Base-by-base conservation (phyloP, 2,888 invertebrate species). In the Agriopis marginaria region DNA sequence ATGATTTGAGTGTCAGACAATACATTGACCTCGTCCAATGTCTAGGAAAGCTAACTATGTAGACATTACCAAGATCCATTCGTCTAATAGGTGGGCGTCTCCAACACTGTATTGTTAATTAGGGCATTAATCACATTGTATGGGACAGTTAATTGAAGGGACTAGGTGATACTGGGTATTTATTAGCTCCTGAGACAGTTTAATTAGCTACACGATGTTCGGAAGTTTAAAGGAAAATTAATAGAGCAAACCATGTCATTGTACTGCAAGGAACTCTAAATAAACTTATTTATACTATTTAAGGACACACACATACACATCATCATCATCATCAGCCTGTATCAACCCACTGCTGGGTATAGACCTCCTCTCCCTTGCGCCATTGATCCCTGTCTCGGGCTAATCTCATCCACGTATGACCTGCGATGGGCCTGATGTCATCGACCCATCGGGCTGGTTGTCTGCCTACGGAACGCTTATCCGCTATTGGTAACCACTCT, bases 61-160 rank as follows among this genome's bases (percentile, higher is more conserved):
- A 67, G 56, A 47, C 50, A 61, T 62, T 63, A 74, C 66, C 60
- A 70, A 66, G 67, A 70, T 60, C 45, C 50, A 73, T 74, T 72
- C 63, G 69, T 76, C 73, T 75, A 73, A 75, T 75, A 74, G 70
- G 68, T 74, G 70, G 76, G 76, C 74, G 76, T 75, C 44, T 60
- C 67, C 47, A 60, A 69, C 71, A 60, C 66, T 54, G 62, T 73
- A 55, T 73, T 56, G 68, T 75, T 76, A 76, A 78, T 78, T 75
- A 77, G 74, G 63, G 45, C 74, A 77, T 77, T 75, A 78, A 78
- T 76, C 76, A 74, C 68, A 65, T 70, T 62, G 71, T 66, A 63
- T 55, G 50, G 63, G 68, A 58, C 71, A 61, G 68, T 76, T 73
- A 63, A 62, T 65, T 61, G 63, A 62, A 71, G 62, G 68, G 70